Percentiles rank a stretch among this genome's conserved stretches.
These are phyloP conservation scores for Chanos chanos DNA, from an alignment of 2,797 vertebrate species.

Conservation along the genomic window DNA sequence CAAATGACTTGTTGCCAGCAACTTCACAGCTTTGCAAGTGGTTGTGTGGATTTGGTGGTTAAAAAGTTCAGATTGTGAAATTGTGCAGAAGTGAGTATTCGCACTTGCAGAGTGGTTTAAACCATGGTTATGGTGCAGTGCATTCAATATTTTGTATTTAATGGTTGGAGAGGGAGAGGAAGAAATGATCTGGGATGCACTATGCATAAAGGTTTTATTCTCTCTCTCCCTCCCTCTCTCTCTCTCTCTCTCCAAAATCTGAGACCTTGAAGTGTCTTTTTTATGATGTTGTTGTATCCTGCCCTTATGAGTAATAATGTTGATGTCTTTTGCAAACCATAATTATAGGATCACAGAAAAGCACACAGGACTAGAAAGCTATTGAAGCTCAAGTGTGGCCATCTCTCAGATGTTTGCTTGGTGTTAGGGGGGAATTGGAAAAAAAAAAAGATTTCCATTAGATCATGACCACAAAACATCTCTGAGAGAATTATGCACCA, in stretches of 20 bases:
- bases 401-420: conserved; percentile 64
- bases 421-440: conserved; percentile 12
- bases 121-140: too few species aligned
- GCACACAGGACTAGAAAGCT: conserved; percentile 63
- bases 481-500: conserved; percentile 37
- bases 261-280: conserved; percentile 64
- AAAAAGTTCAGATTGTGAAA: too few species aligned
- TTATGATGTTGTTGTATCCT: conserved; percentile 68
- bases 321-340: conserved; percentile 70
- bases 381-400: conserved; percentile 65
- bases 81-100: too few species aligned
- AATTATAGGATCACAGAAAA: conserved; percentile 74
- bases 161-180: too few species aligned
- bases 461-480: conserved; percentile 48
- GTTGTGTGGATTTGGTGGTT: too few species aligned
- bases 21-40: conserved; percentile 6
- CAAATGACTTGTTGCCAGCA: conserved; percentile 3
- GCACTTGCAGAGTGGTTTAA: too few species aligned
- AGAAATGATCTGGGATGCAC: conserved; percentile 54
- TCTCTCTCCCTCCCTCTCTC: too few species aligned
- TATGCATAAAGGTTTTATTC: conserved; percentile 66
- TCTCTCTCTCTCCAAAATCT: conserved; percentile 62
- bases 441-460: conserved; percentile 46
- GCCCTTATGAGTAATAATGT: conserved; percentile 70
- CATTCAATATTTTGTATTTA: too few species aligned